These are phyloP conservation scores for Casuarius casuarius DNA, from an alignment of 2,113 vertebrate genomes.

Conservation along the genomic window DNA sequence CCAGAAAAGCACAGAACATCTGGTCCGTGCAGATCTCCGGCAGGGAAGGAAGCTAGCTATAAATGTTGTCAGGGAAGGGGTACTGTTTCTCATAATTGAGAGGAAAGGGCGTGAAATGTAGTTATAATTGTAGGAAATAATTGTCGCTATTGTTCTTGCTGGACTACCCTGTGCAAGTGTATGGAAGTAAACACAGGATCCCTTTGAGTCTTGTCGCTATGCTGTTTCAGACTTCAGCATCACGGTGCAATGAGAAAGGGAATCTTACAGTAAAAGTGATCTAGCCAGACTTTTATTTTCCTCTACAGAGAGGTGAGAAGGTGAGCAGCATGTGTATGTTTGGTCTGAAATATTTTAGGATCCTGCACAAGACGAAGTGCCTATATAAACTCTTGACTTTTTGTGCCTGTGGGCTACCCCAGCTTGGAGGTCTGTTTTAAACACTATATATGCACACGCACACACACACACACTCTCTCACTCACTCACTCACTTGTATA, in stretches of 20 bases:
- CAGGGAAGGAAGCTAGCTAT: slow-evolving; percentile 34
- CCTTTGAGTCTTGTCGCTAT: background rate
- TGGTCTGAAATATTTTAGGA: background rate
- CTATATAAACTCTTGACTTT: background rate
- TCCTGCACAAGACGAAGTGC: background rate
- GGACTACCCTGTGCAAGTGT: background rate
- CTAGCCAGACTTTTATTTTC: background rate
- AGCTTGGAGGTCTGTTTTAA: background rate
- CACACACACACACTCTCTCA: too few species aligned
- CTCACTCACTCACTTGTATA: too few species aligned
- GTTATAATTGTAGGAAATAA: slow-evolving; percentile 70
- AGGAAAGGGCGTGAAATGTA: slow-evolving; percentile 72
- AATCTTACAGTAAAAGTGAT: background rate
- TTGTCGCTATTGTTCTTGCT: background rate
- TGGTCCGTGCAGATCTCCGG: background rate
- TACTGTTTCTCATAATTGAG: slow-evolving; percentile 44
- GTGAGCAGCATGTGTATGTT: background rate
- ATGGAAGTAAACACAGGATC: background rate
- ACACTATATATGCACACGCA: background rate
- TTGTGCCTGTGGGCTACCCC: background rate
- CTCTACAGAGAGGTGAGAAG: background rate
- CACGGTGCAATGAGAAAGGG: background rate
- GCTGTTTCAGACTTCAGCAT: background rate
- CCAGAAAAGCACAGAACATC: background rate
- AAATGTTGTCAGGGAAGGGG: slow-evolving; percentile 16